Evolutionary conservation across 2,888 invertebrate genomes (phyloP).

Genomic region (Synanthedon andrenaeformis): DNA sequence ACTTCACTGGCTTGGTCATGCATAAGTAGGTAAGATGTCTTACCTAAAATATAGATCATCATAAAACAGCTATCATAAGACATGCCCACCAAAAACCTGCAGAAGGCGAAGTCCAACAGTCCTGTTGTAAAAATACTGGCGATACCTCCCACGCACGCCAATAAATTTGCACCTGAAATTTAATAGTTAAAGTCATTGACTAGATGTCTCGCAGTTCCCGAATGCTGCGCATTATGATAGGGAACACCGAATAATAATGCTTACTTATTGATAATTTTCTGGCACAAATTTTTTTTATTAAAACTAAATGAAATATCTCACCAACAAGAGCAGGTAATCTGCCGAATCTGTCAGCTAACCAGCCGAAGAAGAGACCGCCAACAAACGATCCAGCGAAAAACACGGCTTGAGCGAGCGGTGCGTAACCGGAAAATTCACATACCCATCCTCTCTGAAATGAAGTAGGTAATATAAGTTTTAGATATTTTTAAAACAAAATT

Average conservation of each 20-base stretch:
- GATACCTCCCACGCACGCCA: constrained; percentile 76
- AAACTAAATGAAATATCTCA: constrained; percentile 23
- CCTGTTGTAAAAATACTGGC: constrained; percentile 77
- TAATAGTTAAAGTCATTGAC: no score
- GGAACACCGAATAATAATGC: no score
- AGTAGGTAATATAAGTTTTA: constrained; percentile 1
- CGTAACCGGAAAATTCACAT: constrained; percentile 41
- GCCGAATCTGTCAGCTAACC: constrained; percentile 54
- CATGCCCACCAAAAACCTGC: constrained; percentile 86
- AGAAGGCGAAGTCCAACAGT: constrained; percentile 81
- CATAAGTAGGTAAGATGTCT: constrained; percentile 22
- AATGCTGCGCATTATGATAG: no score
- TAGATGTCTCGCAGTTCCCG: no score
- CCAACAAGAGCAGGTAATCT: constrained; percentile 57
- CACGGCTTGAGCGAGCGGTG: constrained; percentile 45
- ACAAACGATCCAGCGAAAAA: constrained; percentile 52
- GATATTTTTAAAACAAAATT: background rate
- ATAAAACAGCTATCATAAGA: constrained; percentile 90
- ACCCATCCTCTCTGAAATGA: constrained; percentile 53
- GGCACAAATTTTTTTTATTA: no score
- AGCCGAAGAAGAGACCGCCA: constrained; percentile 53
- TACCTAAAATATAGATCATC: constrained; percentile 91
- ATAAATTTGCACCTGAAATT: constrained; percentile 73
- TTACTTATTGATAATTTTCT: no score
- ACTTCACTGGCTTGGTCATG: no score